Base-by-base conservation (phyloP, 92 coral and sea anemone genomes). In the Porites cylindrica region DNA sequence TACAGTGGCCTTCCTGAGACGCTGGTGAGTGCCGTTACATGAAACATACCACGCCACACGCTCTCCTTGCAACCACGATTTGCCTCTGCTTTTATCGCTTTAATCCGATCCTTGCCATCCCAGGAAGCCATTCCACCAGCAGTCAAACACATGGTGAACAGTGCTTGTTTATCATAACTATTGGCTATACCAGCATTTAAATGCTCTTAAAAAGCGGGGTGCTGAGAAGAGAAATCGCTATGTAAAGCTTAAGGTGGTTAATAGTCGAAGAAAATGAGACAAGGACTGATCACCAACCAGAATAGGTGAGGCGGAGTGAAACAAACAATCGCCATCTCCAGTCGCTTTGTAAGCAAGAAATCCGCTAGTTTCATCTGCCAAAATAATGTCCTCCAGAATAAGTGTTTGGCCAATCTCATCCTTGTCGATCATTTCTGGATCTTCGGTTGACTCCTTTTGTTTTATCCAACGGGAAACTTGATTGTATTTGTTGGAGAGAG, bases 311-410 rank as follows among this genome's bases (percentile, higher is more conserved):
- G 32, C 84, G 7, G 89, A 76, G 75, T 85, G 77, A 32, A 85
- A 77, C 65, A 77, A 73, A 59, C 84, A 85, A 73, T 85, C 60
- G 38, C 88, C 83, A 76, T 85, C 72, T 66, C 71, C 75, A 58
- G 88, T 85, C 80, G 17, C 59, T 18, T 64, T 62, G n/a, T 2
- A 29, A 29, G 32, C 32, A 29, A 29, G 32, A 29, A 29, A 29
- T 29, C 32, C 32, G 32, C 32, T 29, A 29, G 43, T 68, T 68
- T 21, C 72, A 20, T 68, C 72, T 68, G 12, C 50, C 11, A 68
- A 68, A 21, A 19, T 68, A 20, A 79, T 63, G 53, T 79, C 84
- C 12, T 80, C 75, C 4, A 75, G 84, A 7, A 79, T 9, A 63
- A 79, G 84, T 26, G 75, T 29, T 29, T 29, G 32, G 32, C 32